Percentiles rank a stretch among this genome's conserved stretches.
Conservation (phyloP, 2,797 vertebrate genomes). For the Sebastes baramenuke region DNA sequence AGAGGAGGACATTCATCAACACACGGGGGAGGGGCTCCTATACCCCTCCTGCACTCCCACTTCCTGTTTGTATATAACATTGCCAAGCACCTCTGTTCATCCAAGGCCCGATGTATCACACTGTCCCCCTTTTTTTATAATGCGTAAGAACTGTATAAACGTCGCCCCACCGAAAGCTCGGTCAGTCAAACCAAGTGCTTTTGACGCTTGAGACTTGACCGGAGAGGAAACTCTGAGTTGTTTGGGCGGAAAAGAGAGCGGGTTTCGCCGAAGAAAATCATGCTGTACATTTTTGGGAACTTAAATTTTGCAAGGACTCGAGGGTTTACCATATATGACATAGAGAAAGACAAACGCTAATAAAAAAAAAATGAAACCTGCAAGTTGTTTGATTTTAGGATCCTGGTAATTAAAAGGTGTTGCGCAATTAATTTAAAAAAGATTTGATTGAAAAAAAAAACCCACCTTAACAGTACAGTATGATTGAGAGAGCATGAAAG, state of each 20-base stretch:
- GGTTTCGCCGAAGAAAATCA: slow-evolving; percentile 47
- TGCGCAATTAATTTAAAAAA: background rate
- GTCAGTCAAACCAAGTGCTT: slow-evolving; percentile 53
- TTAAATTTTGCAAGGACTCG: slow-evolving; percentile 68
- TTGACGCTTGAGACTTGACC: slow-evolving; percentile 23
- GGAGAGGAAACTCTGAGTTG: slow-evolving; percentile 35
- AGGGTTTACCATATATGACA: slow-evolving; percentile 65
- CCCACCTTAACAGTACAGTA: background rate
- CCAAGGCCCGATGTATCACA: slow-evolving; percentile 63
- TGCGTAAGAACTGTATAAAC: slow-evolving; percentile 54
- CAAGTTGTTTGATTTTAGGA: slow-evolving; percentile 26
- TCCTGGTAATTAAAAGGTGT: background rate
- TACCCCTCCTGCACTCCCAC: background rate
- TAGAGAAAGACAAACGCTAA: slow-evolving; percentile 70
- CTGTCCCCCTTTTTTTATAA: slow-evolving; percentile 56
- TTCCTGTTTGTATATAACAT: slow-evolving; percentile 79
- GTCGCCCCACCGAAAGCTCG: slow-evolving; percentile 48
- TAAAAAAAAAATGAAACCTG: slow-evolving; percentile 66
- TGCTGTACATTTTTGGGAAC: slow-evolving; percentile 70
- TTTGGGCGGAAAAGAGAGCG: slow-evolving; percentile 11
- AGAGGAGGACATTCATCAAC: slow-evolving; percentile 28
- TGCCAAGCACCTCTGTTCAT: slow-evolving; percentile 69
- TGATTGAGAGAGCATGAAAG: background rate
- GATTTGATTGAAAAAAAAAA: background rate
- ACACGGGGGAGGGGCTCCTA: background rate